phyloP scores from a whole-genome alignment of 2,888 invertebrate genomes.

The Cephus pygmeus region DNA sequence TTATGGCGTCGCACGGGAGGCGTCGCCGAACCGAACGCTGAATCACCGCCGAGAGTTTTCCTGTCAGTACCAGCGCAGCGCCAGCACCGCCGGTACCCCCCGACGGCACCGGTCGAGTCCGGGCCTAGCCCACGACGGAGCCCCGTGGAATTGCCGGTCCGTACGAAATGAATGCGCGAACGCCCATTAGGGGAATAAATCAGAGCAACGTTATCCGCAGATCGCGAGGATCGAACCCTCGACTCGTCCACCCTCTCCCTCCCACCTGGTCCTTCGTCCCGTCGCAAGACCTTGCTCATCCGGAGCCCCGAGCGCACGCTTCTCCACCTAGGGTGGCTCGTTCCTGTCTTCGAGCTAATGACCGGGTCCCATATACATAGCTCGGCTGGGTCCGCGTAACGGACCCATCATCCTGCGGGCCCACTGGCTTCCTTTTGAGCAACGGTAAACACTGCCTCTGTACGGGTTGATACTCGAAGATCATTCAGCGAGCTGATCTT shows the following conservation, averaged over 20 bases:
- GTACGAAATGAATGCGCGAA: constrained; percentile 64
- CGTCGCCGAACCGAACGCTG: constrained; percentile 65
- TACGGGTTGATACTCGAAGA: not conserved
- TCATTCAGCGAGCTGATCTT: not conserved
- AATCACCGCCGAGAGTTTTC: constrained; percentile 66
- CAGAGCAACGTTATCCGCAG: constrained; percentile 64
- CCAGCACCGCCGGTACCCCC: constrained; percentile 39
- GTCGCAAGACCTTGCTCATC: not conserved
- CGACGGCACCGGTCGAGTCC: constrained; percentile 20
- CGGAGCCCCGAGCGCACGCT: not conserved
- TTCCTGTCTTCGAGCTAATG: not conserved
- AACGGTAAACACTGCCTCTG: not conserved
- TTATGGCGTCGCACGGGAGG: constrained; percentile 54
- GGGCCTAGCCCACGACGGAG: constrained; percentile 34
- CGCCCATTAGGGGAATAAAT: constrained; percentile 66
- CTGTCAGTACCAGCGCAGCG: constrained; percentile 62
- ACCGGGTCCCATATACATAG: not conserved
- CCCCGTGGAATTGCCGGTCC: constrained; percentile 60
- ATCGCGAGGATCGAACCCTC: constrained; percentile 35
- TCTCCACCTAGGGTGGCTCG: not conserved
- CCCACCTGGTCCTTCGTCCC: not conserved
- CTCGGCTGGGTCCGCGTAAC: not conserved
- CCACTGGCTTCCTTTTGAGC: not conserved
- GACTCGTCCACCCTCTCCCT: not conserved
- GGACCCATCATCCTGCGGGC: not conserved